phyloP scores from a whole-genome alignment of 2,113 vertebrate species.

The Limanda limanda region DNA sequence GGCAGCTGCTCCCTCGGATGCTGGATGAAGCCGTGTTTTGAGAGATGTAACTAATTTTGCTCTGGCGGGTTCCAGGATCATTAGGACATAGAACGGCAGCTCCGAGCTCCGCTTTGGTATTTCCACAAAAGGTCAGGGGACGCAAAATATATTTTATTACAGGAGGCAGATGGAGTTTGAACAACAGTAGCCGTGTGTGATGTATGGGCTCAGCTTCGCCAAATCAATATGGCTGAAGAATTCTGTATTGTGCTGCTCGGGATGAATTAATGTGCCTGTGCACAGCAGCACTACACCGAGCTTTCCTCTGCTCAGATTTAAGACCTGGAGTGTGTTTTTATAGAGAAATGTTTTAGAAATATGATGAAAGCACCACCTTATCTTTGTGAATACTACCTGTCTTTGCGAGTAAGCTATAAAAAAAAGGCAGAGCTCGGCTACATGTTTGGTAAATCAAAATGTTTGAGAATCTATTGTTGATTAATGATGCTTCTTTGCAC shows the following conservation, averaged over 20 bases:
- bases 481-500: too few relatives aligned
- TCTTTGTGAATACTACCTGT: not conserved
- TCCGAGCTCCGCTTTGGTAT: constrained; percentile 61
- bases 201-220: constrained; percentile 27
- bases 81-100: constrained; percentile 56
- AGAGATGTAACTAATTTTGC: constrained; percentile 43
- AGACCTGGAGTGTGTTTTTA: not conserved
- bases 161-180: constrained; percentile 45
- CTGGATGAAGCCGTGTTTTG: constrained; percentile 23
- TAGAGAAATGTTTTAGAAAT: not conserved
- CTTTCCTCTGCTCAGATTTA: not conserved
- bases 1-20: constrained; percentile 57
- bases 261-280: constrained; percentile 11
- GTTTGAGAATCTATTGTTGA: not conserved
- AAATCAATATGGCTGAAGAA: constrained; percentile 44
- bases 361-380: too few relatives aligned
- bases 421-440: not conserved
- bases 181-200: constrained; percentile 49
- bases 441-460: not conserved
- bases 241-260: constrained; percentile 35
- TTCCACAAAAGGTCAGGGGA: constrained; percentile 70
- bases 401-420: not conserved
- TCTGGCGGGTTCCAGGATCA: constrained; percentile 54
- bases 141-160: constrained; percentile 51
- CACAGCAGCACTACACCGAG: not conserved